Base-by-base conservation (phyloP, 2,113 vertebrate genomes). In the Heliornis fulica region DNA sequence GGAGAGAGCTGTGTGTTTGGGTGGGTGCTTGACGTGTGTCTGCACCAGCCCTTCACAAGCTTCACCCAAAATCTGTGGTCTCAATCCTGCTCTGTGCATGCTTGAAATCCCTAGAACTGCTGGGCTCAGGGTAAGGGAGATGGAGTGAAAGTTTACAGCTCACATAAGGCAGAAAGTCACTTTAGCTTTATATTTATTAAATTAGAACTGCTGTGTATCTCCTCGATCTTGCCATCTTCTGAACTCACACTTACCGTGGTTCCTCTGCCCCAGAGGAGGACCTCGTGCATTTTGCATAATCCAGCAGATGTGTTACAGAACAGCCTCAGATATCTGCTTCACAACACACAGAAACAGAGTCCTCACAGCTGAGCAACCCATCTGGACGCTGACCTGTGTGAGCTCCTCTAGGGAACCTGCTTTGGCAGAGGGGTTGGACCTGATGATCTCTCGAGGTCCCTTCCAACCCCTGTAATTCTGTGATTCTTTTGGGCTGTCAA, bases 171-270 rank as follows among this genome's bases (percentile, higher is more conserved):
- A 86, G 50, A 59, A 79, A 29, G 56, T 40, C 57, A 70, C 16
- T 91, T 59, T 18, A 75, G 93, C 65, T 85, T 70, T 63, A 69
- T 70, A 48, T 82, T 90, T 75, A 59, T 59, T 70, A 81, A 76
- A 36, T 20, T 83, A 57, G 18, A 56, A 85, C 36, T 8, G 53
- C 61, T 43, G 40, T 48, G 11, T 38, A 60, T 36, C 60, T 61
- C 46, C 36, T 72, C 36, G 63, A 90, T 79, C 91, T 83, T 75
- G 64, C 80, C 46, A 66, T 50, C 23, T 54, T 83, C 63, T 40
- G 29, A 86, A 74, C 66, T 78, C 89, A 70, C 65, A 65, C 45
- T 70, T 74, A 45, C 28, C 8, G 2, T 28, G 40, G 28, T 45
- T 76, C 54, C 76, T 72, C 91, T 86, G 82, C 79, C 50, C 25